Conservation (phyloP, 2,797 vertebrate genomes). For the Cossypha polioptera region DNA sequence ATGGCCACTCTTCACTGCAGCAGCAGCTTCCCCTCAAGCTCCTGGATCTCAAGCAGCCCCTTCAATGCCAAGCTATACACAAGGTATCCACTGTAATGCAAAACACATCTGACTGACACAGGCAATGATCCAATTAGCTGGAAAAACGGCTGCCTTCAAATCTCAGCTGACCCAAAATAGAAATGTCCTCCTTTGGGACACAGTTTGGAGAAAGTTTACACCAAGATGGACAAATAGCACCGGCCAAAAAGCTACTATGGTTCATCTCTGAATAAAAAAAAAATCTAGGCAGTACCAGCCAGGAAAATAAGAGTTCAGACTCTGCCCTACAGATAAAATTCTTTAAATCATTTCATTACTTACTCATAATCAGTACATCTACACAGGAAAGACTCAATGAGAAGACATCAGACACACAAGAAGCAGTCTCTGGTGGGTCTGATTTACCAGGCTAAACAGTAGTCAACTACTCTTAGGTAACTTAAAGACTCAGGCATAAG, state of each 20-base stretch:
- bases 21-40: background rate
- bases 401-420: background rate
- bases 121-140: background rate
- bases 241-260: background rate
- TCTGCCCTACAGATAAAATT: background rate
- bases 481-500: background rate
- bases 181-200: background rate
- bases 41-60: background rate
- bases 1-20: background rate
- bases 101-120: background rate
- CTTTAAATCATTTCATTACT: background rate
- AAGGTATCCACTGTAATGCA: rapidly evolving
- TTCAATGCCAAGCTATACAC: background rate
- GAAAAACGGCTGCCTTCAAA: background rate
- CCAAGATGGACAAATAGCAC: background rate
- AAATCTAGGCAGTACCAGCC: background rate
- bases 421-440: background rate
- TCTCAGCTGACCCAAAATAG: background rate
- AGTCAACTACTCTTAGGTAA: background rate
- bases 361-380: background rate
- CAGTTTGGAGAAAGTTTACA: background rate
- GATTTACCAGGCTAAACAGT: background rate
- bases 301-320: background rate
- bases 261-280: background rate
- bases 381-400: background rate